Percentiles rank a stretch among this genome's conserved stretches.
phyloP scores from a whole-genome alignment of 1,140 invertebrate genomes.

The Bacillus rossius region DNA sequence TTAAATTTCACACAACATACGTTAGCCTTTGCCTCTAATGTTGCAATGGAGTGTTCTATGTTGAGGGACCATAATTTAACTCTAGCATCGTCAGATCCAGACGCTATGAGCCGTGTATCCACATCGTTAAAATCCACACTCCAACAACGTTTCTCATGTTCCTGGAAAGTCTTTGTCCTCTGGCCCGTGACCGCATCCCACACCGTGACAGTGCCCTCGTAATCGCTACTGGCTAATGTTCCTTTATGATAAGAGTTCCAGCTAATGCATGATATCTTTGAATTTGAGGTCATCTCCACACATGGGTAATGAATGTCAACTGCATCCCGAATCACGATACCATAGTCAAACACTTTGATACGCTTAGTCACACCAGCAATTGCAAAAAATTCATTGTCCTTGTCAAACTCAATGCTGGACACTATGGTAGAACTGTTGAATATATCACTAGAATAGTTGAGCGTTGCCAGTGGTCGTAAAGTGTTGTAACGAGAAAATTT shows the following conservation, averaged over 20 bases:
- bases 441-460: slow-evolving; percentile 88
- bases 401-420: slow-evolving; percentile 95
- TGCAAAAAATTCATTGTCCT: slow-evolving; percentile 94
- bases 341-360: slow-evolving; percentile 93
- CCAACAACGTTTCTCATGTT: slow-evolving; percentile 96
- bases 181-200: slow-evolving; percentile 89
- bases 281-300: slow-evolving; percentile 88
- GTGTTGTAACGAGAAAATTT: slow-evolving; percentile 84
- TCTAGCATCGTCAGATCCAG: slow-evolving; percentile 90
- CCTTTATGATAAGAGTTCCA: slow-evolving; percentile 94
- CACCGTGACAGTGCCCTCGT: slow-evolving; percentile 89
- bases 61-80: slow-evolving; percentile 93
- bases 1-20: slow-evolving; percentile 97
- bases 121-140: slow-evolving; percentile 94
- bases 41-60: slow-evolving; percentile 79
- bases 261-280: slow-evolving; percentile 92
- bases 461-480: slow-evolving; percentile 73
- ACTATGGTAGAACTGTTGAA: slow-evolving; percentile 90
- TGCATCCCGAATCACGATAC: slow-evolving; percentile 72
- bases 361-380: slow-evolving; percentile 94
- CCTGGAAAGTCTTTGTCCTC: slow-evolving; percentile 67
- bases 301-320: slow-evolving; percentile 91
- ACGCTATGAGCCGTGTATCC: slow-evolving; percentile 86
- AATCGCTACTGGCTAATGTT: slow-evolving; percentile 88
- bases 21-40: slow-evolving; percentile 87